Evolutionary conservation across 2,797 vertebrate species (phyloP).

Genomic region (Anas capensis): DNA sequence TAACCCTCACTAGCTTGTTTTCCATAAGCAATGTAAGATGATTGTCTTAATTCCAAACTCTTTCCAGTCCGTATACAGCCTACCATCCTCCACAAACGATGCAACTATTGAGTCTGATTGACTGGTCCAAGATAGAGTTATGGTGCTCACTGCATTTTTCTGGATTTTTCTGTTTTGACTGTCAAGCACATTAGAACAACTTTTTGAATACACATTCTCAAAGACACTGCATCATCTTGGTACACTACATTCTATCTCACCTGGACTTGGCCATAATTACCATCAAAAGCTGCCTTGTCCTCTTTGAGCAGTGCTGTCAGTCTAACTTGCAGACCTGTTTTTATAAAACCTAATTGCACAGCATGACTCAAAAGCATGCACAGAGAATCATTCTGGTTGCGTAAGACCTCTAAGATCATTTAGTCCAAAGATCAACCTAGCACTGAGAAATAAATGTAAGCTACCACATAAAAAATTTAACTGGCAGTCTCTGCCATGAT

Average conservation of each 20-base stretch:
- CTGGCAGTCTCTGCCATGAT: not conserved
- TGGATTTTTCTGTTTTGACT: not conserved
- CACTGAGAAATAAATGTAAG: too few relatives aligned
- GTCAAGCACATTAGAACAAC: not conserved
- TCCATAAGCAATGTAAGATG: not conserved
- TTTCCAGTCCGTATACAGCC: not conserved
- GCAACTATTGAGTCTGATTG: not conserved
- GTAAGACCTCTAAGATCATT: too few relatives aligned
- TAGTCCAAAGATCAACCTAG: too few relatives aligned
- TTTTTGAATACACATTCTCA: not conserved
- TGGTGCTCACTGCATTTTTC: not conserved
- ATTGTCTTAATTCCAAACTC: not conserved
- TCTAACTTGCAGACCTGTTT: not conserved
- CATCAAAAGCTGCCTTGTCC: not conserved
- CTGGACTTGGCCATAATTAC: not conserved
- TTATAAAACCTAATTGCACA: not conserved
- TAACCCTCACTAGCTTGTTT: not conserved
- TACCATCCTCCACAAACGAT: not conserved
- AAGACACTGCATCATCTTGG: not conserved
- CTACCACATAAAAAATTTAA: not conserved
- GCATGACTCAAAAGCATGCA: not conserved
- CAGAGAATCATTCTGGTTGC: too few relatives aligned
- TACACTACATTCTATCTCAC: not conserved
- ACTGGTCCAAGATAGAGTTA: not conserved
- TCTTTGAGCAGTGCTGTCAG: not conserved